phyloP scores from a whole-genome alignment of 2,113 vertebrate genomes.

The Tyrannus savana region DNA sequence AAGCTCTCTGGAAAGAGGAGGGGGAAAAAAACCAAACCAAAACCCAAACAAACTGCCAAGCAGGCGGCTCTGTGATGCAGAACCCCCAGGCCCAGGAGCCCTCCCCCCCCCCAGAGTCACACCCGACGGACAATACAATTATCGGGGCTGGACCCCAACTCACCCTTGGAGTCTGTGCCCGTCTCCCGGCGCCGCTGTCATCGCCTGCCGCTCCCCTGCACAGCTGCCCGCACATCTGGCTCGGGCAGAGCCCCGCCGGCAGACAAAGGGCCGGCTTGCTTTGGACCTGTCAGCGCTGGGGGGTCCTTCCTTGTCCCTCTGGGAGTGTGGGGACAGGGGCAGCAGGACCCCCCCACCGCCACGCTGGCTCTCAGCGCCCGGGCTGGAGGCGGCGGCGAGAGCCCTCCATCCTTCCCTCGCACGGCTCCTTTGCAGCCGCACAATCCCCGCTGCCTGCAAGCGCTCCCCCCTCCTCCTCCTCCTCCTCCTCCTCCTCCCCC shows the following conservation, averaged over 20 bases:
- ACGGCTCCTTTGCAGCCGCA: not conserved
- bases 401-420: not conserved
- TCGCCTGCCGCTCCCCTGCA: not conserved
- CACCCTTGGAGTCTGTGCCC: conserved; percentile 21
- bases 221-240: conserved; percentile 41
- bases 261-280: not conserved
- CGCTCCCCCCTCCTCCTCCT: not conserved
- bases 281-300: not conserved
- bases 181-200: not conserved
- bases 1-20: not conserved
- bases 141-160: not conserved
- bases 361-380: not conserved
- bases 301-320: not conserved
- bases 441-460: not conserved
- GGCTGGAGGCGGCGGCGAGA: not conserved
- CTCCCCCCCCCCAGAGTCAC: not conserved
- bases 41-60: not conserved
- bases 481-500: not conserved
- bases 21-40: not conserved
- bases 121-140: fast-evolving
- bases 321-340: not conserved
- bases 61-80: not conserved
- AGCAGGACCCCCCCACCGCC: not conserved
- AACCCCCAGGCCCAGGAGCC: not conserved
- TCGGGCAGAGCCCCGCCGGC: not conserved